Evolutionary conservation across 2,113 vertebrate species (phyloP), one percentile per base, ranked within the genome.

Genomic region (Microcebus lehilahytsara): DNA sequence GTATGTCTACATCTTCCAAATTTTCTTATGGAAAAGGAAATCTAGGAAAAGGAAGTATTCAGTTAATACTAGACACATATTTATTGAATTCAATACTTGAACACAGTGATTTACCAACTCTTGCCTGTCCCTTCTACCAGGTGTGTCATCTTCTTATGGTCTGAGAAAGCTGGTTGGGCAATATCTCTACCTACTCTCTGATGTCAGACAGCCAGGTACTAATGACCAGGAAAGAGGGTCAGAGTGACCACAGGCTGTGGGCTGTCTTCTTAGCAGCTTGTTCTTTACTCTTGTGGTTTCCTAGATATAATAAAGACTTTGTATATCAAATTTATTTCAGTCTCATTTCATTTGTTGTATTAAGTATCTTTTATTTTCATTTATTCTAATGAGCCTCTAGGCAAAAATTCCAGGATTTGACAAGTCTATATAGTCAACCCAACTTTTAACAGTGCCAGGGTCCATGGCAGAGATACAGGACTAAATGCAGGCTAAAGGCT

Each of bases 351-450:
- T 80, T 79, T 89, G 12, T 58, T 62, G 12, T 72, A 10, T 75
- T 93, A 96, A 89, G 34, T 92, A 20, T 72, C 46, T 94, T 96
- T 81, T 51, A 78, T 93, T 96, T 96, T 94, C 56, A 75, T 60
- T 96, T 67, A 79, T 79, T 75, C 27, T 83, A 62, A 5, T 64
- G 69, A 87, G n/a, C 42, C 40, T 85, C 81, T 5, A 92, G 88
- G 49, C 72, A 92, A 89, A 80, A 86, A 25, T 56, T 71, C 9
- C 9, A 92, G 6, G 89, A 87, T 92, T 40, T 87, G 49, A 56
- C 60, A 93, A 97, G n/a, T 2, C 13, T 10, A 20, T 62, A 67
- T 40, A 78, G 14, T 32, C 7, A 93, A 20, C 20, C 9, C 72
- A 64, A 32, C 22, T 67, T 71, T 84, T 37, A 90, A 22, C 37